Evolutionary conservation across 2,797 vertebrate genomes (phyloP).

Genomic region (Atherinosoma microstoma): DNA sequence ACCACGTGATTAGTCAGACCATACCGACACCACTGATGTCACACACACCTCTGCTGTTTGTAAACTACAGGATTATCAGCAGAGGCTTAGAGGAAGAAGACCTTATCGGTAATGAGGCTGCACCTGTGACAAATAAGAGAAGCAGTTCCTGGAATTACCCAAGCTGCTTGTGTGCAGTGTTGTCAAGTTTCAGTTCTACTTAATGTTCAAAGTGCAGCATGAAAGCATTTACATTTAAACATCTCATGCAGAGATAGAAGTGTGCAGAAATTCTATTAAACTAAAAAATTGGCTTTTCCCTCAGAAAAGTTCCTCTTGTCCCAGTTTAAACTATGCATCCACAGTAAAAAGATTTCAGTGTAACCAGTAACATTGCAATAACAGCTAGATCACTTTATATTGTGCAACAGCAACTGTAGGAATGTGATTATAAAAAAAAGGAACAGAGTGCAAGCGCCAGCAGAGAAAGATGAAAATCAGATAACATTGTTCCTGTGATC

Average conservation of each 20-base stretch:
- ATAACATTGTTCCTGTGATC: conserved; percentile 74
- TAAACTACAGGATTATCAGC: conserved; percentile 52
- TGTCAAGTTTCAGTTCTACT: neutral
- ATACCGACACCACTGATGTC: conserved; percentile 42
- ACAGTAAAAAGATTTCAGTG: neutral
- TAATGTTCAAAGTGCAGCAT: conserved; percentile 9
- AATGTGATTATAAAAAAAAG: conserved; percentile 24
- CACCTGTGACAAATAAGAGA: conserved; percentile 11
- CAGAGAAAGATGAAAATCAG: conserved; percentile 61
- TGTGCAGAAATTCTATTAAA: conserved; percentile 40
- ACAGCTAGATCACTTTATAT: neutral
- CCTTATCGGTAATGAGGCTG: conserved; percentile 35
- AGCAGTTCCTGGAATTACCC: conserved; percentile 1
- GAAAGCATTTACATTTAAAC: conserved; percentile 15
- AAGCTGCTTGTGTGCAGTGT: conserved; percentile 1
- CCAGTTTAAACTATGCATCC: neutral
- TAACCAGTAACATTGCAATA: conserved; percentile 11
- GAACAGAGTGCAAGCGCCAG: conserved; percentile 15
- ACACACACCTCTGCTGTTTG: conserved; percentile 55
- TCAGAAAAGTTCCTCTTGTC: conserved; percentile 33
- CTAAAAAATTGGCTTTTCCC: conserved; percentile 40
- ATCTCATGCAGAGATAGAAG: neutral
- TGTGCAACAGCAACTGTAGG: conserved; percentile 44
- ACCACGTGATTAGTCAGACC: conserved; percentile 78
- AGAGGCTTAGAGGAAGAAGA: conserved; percentile 43